Base-by-base conservation (phyloP, 92 coral and sea anemone species). In the Palythoa grandiflora region DNA sequence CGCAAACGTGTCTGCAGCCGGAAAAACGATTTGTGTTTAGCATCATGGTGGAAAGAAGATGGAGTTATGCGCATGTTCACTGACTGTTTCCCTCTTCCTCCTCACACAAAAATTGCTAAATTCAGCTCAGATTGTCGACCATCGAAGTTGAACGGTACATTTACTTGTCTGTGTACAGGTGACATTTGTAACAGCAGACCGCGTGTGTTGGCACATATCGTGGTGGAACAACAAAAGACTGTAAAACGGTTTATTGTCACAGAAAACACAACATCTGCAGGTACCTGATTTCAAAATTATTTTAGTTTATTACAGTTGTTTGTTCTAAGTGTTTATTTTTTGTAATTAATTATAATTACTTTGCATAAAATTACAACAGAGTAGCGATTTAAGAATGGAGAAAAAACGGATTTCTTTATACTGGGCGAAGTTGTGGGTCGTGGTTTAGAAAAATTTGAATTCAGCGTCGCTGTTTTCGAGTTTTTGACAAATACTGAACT, bases 31-130 rank as follows among this genome's bases (percentile, higher is more conserved):
- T 81, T 81, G 75, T 81, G 86, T 13, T 48, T 81, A 61, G 86
- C 86, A 20, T 47, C 86, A 65, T 65, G 86, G 86, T 81, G 86
- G 86, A 47, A 20, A 9, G 60, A 13, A 66, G 73, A 81, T 9
- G 86, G 19, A 9, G 75, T 28, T 65, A 53, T 81, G 61, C 75
- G 75, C 75, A 81, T 81, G 86, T 81, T 81, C 60, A 81, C 86
- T 6, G 66, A 63, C 17, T 81, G 86, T 81, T 81, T 81, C 17
- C 86, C 86, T 0, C 57, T 66, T 2, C 86, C 86, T 10, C 86
- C 86, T n/a, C 75, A 81, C 59, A 21, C 86, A 28, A 66, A 48
- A 60, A 44, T 13, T 20, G 51, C 86, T 2, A 44, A 71, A 3
- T 81, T 81, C 39, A 16, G 11, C 12, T 21, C 75, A 9, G 75